Conservation (phyloP, 2,888 invertebrate genomes). For the Drosophila tripunctata region DNA sequence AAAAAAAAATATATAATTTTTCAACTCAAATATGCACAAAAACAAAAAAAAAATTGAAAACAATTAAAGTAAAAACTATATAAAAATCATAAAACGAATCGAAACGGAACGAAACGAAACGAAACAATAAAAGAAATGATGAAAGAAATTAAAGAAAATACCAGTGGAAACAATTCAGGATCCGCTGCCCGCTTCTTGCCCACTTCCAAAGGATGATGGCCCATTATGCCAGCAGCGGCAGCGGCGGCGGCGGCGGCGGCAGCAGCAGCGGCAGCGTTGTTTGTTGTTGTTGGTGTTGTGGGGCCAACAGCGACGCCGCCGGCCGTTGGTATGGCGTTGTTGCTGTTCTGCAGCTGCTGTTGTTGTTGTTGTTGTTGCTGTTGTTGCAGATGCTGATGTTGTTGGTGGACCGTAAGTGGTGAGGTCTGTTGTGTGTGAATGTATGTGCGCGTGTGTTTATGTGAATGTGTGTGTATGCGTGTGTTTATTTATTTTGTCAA, state of each 20-base stretch:
- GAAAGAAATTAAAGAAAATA: slow-evolving; percentile 86
- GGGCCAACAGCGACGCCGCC: slow-evolving; percentile 85
- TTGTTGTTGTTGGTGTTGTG: slow-evolving; percentile 69
- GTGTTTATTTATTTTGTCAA: slow-evolving; percentile 19
- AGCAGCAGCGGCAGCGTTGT: slow-evolving; percentile 70
- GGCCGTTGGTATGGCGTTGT: slow-evolving; percentile 80
- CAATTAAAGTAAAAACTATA: slow-evolving; percentile 24
- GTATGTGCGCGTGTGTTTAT: slow-evolving; percentile 33
- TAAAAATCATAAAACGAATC: slow-evolving; percentile 15
- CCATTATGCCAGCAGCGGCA: slow-evolving; percentile 86
- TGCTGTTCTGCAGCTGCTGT: slow-evolving; percentile 64
- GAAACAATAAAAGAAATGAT: slow-evolving; percentile 37
- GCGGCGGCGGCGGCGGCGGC: slow-evolving; percentile 86
- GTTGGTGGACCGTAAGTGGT: slow-evolving; percentile 84
- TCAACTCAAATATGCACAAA: slow-evolving; percentile 34
- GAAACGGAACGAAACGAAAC: slow-evolving; percentile 36
- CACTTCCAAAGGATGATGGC: slow-evolving; percentile 89
- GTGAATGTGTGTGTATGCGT: slow-evolving; percentile 34
- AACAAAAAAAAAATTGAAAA: too few relatives aligned
- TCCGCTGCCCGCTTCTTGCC: slow-evolving; percentile 97
- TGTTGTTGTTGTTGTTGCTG: slow-evolving; percentile 64
- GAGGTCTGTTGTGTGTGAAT: slow-evolving; percentile 73
- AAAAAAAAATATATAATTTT: not conserved
- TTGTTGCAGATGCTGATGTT: slow-evolving; percentile 64
- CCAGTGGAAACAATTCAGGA: slow-evolving; percentile 95